phyloP scores from a whole-genome alignment of 1,140 invertebrate genomes.

The Pogonomyrmex californicus region DNA sequence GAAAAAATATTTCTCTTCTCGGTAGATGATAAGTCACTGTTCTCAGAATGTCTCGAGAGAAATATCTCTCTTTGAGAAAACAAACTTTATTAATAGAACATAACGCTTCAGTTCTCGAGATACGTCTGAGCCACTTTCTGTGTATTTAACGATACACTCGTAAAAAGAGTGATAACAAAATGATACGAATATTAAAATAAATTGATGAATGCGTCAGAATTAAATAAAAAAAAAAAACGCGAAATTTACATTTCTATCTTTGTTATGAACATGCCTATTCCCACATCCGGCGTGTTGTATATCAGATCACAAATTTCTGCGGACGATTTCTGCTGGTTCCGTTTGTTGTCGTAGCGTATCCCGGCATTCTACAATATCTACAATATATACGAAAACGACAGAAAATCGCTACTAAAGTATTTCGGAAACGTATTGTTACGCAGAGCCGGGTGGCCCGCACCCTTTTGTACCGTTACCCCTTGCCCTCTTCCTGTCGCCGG shows the following conservation, averaged over 20 bases:
- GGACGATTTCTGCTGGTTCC: too few species aligned
- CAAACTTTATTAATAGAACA: background rate
- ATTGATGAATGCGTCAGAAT: background rate
- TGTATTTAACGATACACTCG: background rate
- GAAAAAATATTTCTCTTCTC: too few species aligned
- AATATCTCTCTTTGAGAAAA: too few species aligned
- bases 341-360: background rate
- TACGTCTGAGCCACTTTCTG: background rate
- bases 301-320: background rate
- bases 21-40: too few species aligned
- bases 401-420: constrained; percentile 22
- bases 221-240: background rate
- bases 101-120: background rate
- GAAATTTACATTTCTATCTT: background rate
- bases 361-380: background rate
- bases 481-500: background rate
- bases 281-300: background rate
- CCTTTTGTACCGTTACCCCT: background rate
- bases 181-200: background rate
- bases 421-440: constrained; percentile 23
- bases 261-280: background rate
- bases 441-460: background rate
- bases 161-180: background rate
- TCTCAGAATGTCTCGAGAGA: too few species aligned
- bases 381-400: background rate